Percentiles rank a stretch among this genome's conserved stretches.
Conservation (phyloP, 2,797 vertebrate species). For the Chelon labrosus region DNA sequence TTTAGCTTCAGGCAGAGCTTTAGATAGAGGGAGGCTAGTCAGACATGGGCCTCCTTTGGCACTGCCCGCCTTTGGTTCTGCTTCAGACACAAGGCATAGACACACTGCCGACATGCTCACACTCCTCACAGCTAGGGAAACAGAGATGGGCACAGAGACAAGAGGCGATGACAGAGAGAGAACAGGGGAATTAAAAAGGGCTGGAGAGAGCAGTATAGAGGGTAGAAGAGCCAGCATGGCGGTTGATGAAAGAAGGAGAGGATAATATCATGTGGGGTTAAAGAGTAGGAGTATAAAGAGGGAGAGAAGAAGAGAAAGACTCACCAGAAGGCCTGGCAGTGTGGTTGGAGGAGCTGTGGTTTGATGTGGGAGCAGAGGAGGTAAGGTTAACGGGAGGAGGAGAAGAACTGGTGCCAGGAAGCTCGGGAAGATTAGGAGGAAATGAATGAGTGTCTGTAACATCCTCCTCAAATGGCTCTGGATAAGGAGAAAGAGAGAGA, state of each 20-base stretch:
- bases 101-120: constrained; percentile 53
- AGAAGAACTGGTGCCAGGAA: constrained; percentile 48
- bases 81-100: constrained; percentile 42
- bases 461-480: constrained; percentile 78
- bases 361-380: constrained; percentile 50
- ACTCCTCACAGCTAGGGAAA: constrained; percentile 45
- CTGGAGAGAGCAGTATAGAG: constrained; percentile 8
- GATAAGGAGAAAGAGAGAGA: constrained; percentile 30
- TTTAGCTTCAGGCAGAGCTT: constrained; percentile 24
- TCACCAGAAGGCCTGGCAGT: constrained; percentile 76
- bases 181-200: constrained; percentile 34
- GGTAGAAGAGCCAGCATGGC: background rate
- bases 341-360: constrained; percentile 60
- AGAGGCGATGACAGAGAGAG: constrained; percentile 34
- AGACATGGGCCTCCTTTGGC: constrained; percentile 53
- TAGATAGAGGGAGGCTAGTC: constrained; percentile 38
- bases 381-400: constrained; percentile 60
- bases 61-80: constrained; percentile 47
- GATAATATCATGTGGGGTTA: background rate
- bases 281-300: background rate
- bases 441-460: constrained; percentile 47
- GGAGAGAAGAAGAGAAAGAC: constrained; percentile 35
- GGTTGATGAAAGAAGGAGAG: background rate
- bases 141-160: constrained; percentile 22
- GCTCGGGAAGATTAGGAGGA: constrained; percentile 52